Evolutionary conservation across 2,888 invertebrate genomes (phyloP).

Genomic region (Drosophila bunnanda): DNA sequence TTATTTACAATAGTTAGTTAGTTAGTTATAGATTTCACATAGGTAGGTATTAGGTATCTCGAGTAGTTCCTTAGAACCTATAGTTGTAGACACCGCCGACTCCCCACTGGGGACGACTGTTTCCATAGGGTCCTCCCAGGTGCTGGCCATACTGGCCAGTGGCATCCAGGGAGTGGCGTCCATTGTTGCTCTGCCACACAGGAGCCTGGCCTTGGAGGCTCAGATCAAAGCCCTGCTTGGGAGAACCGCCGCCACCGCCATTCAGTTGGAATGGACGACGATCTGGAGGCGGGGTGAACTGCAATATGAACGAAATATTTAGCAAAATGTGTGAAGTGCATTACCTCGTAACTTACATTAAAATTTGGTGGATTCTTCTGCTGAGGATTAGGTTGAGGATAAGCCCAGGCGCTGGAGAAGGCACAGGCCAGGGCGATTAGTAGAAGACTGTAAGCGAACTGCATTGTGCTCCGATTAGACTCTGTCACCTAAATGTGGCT

Average conservation of each 20-base stretch:
- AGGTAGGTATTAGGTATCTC: not conserved
- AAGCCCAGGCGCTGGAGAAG: conserved; percentile 11
- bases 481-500: conserved; percentile 24
- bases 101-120: conserved; percentile 67
- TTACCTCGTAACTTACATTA: not conserved
- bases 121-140: conserved; percentile 82
- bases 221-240: conserved; percentile 71
- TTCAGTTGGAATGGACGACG: conserved; percentile 31
- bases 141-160: conserved; percentile 78
- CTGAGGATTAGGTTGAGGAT: conserved; percentile 38
- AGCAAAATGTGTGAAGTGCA: not conserved
- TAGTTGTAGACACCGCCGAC: conserved; percentile 60
- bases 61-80: conserved; percentile 46
- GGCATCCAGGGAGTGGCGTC: conserved; percentile 74
- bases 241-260: conserved; percentile 47
- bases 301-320: not conserved
- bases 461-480: conserved; percentile 22
- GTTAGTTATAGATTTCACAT: too few species aligned
- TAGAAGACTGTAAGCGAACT: conserved; percentile 18
- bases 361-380: conserved; percentile 5
- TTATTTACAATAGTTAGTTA: not conserved
- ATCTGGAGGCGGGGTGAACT: not conserved
- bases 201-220: conserved; percentile 68
- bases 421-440: conserved; percentile 27
- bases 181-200: conserved; percentile 79